A percentile compares a stretch with the other conserved stretches of the same genome.
These are phyloP conservation scores for Sula dactylatra DNA, from an alignment of 2,113 vertebrate species.

Conservation along the genomic window DNA sequence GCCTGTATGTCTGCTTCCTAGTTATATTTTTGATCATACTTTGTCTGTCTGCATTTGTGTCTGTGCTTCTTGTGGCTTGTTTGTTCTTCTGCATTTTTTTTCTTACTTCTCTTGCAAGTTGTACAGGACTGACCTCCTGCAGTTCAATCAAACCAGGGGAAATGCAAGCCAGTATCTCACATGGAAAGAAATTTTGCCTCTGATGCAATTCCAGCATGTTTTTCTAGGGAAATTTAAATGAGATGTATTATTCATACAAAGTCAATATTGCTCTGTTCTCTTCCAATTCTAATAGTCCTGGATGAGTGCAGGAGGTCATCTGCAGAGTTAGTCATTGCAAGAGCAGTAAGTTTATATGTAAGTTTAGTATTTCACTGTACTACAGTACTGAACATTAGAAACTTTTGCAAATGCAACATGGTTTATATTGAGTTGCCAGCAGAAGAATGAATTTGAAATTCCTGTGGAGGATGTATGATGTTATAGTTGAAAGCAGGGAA, in stretches of 20 bases:
- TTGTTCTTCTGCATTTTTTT: background rate
- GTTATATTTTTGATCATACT: background rate
- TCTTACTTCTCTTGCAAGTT: background rate
- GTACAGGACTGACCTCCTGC: background rate
- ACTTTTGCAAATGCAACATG: too few species aligned
- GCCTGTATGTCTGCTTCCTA: background rate
- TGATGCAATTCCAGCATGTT: background rate
- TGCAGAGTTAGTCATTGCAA: background rate
- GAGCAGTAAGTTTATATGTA: background rate
- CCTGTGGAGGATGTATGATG: background rate
- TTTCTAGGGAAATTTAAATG: background rate
- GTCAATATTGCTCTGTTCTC: background rate
- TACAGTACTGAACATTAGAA: background rate
- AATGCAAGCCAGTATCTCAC: background rate
- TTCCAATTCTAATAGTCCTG: background rate
- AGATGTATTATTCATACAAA: background rate
- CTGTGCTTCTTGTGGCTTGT: background rate
- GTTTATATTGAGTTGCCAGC: background rate
- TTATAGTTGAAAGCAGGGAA: rapidly evolving
- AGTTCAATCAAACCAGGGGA: background rate
- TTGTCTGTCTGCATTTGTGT: background rate
- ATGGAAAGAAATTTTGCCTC: background rate
- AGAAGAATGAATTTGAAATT: background rate
- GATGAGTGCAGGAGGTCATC: background rate
- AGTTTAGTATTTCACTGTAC: background rate